Evolutionary conservation across 2,113 vertebrate species (phyloP), one percentile per base, ranked within the genome.

Genomic region (Prietella phreatophila): DNA sequence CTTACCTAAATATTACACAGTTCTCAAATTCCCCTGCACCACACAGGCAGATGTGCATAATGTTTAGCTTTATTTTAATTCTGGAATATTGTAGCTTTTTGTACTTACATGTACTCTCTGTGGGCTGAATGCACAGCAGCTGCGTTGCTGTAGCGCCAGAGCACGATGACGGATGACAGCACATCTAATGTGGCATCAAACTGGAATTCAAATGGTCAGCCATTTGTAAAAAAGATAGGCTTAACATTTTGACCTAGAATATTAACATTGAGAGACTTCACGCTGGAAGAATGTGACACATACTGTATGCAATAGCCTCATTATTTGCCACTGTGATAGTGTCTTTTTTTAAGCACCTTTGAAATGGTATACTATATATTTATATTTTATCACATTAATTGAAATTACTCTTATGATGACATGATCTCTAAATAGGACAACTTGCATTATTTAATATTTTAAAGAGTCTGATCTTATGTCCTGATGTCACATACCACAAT

Each of bases 61-160:
- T 0, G 10, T 60, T 80, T 53, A 30, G 2, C 4, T 56, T 30
- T 80, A 27, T 27, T 47, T 47, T 39, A 58, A 27, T 61, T 61
- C 2, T 47, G 60, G 36, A 65, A 42, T 79, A 75, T n/a, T 82
- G n/a, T 47, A 61, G 53, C 36, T 19, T 30, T 85, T 63, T 50
- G 73, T 93, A 98, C 98, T 99, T 93, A 99, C 98, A 99, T 95
- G 90, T 99, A 98, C 91, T 99, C 98, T 92, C 98, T 96, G 92
- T 99, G 97, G 0, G 98, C 98, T 10, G 97, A 99, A 93, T 99
- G 98, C 73, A 99, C 97, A 1, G 98, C 98, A 0, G 98, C 98
- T 0, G 98, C 98, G 0, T 99, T 99, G 96, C 97, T 99, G 93
- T 99, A 99, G 88, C 98, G 97, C 98, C 98, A 99, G 76, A 99